Base-by-base conservation (phyloP, 1,140 invertebrate species). In the Drosophila subobscura region DNA sequence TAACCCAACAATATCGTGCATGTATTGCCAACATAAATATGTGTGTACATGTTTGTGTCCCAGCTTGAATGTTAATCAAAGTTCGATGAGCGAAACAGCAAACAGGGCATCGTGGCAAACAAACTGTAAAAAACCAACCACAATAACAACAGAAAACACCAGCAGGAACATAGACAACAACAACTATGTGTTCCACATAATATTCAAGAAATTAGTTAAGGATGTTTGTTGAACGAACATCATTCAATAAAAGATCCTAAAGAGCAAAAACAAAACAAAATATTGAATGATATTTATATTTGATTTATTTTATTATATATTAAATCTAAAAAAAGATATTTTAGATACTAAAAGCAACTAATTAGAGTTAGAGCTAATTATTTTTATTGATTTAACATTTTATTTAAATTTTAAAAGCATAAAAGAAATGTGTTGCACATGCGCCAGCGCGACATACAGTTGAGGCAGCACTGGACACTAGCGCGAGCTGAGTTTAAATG, bases 181-280 rank as follows among this genome's bases (percentile, higher is more conserved):
- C 59, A 55, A 33, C 54, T 63, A 1, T 20, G 16, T 66, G 83
- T 74, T 67, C 55, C 66, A 63, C 53, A 74, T 20, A 65, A 64
- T 73, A 65, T 84, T 85, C 67, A 85, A 79, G 42, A 75, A 83
- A 72, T 77, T 22, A 42, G 47, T n/a, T 44, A 73, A 61, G 63
- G 72, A 46, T 61, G 52, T 73, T 77, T 61, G 52, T 73, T 77
- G 54, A 78, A 71, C 59, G 45, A 86, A 77, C 68, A 85, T 58
- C 83, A 58, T 85, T 81, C 80, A 84, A 84, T 84, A 85, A 85
- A 64, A 60, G 63, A 86, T 12, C 77, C 77, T 75, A 57, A 72
- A 77, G 65, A 85, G 73, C 68, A 86, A 81, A 51, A 70, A 42
- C 22, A 14, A 12, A 10, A 33, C 10, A 29, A 5, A 12, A 37